Base-by-base conservation (phyloP, 2,797 vertebrate genomes). In the Pseudochromis fuscus region DNA sequence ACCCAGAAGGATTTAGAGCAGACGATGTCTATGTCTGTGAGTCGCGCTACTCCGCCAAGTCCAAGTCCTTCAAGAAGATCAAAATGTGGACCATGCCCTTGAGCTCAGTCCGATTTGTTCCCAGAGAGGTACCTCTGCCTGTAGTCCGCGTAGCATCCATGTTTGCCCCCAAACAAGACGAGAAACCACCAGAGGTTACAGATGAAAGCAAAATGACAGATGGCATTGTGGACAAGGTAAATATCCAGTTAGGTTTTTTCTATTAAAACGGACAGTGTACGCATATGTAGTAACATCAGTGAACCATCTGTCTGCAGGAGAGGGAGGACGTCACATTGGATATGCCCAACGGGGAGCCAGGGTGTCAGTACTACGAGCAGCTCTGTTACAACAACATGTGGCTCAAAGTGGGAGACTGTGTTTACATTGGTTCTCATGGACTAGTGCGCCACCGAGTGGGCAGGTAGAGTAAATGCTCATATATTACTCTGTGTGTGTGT, bases 1-100 rank as follows among this genome's bases (percentile, higher is more conserved):
- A 95, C 68, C 98, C 98, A 25, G 97, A 99, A 75, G 96, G 93
- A 88, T 99, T 98, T 84, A 91, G 95, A 82, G 92, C 95, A 8
- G 98, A 99, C 60, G 97, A 99, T 60, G 96, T 99, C 37, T 98
- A 95, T 44, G 97, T 99, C 45, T 99, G 98, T 1, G 98, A 99
- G 86, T 99, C 98, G 0, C 96, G 98, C 53, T 99, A 99, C 82
- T 99, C 97, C 11, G 97, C 98, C 0, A 99, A 99, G 90, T 95
- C 96, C 30, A 99, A 99, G 80, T 96, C 97, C 67, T 99, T 99
- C 86, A 99, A 99, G 87, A 99, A 99, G 93, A 99, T 99, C 90
- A 99, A 99, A 75, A 87, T 99, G 87, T 99, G 98, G 98, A 95
- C 97, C 50, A 98, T 98, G 97, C 97, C 98, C 6, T 82, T 98